phyloP scores from a whole-genome alignment of 2,113 vertebrate genomes.

The Aepyceros melampus region DNA sequence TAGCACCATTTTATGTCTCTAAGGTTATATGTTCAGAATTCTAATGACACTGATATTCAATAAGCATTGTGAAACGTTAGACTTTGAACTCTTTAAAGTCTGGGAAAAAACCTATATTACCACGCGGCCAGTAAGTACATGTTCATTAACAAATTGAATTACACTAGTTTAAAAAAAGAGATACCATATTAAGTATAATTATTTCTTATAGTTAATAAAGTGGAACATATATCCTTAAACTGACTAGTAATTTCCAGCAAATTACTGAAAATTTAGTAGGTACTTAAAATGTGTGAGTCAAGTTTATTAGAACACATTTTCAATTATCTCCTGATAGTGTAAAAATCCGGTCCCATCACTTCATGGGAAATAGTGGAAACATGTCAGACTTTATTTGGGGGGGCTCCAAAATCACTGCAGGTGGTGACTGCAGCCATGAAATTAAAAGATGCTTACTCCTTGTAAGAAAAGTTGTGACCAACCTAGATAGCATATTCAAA shows the following conservation, averaged over 20 bases:
- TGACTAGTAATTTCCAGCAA: constrained; percentile 11
- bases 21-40: not conserved
- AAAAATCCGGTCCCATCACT: too few relatives aligned
- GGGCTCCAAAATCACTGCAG: too few relatives aligned
- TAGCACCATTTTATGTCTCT: not conserved
- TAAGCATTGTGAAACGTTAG: not conserved
- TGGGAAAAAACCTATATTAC: not conserved
- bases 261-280: constrained; percentile 12
- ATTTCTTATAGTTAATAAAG: constrained; percentile 22
- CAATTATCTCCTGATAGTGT: not conserved
- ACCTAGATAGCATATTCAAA: too few relatives aligned
- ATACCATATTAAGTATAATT: not conserved
- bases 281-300: not conserved
- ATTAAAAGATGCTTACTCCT: too few relatives aligned
- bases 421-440: too few relatives aligned
- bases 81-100: not conserved
- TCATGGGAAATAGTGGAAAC: too few relatives aligned
- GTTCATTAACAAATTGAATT: constrained; percentile 1
- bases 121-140: not conserved
- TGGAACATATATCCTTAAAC: not conserved
- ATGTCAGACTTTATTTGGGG: too few relatives aligned
- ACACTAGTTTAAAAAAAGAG: not conserved
- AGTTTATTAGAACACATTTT: constrained; percentile 32
- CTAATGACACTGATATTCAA: not conserved
- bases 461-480: too few relatives aligned